Evolutionary conservation across 2,888 invertebrate species (phyloP).

Genomic region (Callosobruchus maculatus): DNA sequence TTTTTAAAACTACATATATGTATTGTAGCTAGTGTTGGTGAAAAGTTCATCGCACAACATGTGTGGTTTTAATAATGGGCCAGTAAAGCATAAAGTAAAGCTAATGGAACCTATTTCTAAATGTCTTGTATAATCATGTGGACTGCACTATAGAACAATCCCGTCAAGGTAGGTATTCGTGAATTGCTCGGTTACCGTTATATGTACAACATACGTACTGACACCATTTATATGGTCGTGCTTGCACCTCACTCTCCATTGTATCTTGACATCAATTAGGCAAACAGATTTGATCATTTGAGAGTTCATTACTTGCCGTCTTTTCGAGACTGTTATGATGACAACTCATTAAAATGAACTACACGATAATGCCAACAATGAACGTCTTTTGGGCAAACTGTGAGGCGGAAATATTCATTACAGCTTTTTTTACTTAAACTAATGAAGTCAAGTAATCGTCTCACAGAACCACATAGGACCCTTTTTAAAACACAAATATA

Average conservation of each 20-base stretch:
- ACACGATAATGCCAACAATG: neutral
- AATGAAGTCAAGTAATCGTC: too few species aligned
- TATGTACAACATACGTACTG: constrained; percentile 9
- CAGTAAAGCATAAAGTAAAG: too few species aligned
- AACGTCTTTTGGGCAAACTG: neutral
- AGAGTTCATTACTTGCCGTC: neutral
- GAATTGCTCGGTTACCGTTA: constrained; percentile 5
- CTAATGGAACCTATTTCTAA: neutral
- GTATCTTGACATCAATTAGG: neutral
- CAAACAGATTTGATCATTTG: neutral
- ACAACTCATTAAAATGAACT: neutral
- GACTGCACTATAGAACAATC: neutral
- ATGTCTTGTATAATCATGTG: neutral
- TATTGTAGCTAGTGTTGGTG: too few species aligned
- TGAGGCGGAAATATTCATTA: too few species aligned
- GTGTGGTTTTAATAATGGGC: too few species aligned
- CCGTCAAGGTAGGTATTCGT: neutral
- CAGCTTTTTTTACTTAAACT: too few species aligned
- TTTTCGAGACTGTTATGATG: neutral
- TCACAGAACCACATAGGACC: too few species aligned
- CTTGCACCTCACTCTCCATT: neutral
- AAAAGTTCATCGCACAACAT: too few species aligned
- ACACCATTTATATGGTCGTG: constrained; percentile 1
- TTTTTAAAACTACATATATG: too few species aligned
- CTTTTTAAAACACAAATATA: too few species aligned